Percentiles rank a stretch among this genome's conserved stretches.
phyloP scores from a whole-genome alignment of 2,888 invertebrate genomes.

The Hemithea aestivaria region DNA sequence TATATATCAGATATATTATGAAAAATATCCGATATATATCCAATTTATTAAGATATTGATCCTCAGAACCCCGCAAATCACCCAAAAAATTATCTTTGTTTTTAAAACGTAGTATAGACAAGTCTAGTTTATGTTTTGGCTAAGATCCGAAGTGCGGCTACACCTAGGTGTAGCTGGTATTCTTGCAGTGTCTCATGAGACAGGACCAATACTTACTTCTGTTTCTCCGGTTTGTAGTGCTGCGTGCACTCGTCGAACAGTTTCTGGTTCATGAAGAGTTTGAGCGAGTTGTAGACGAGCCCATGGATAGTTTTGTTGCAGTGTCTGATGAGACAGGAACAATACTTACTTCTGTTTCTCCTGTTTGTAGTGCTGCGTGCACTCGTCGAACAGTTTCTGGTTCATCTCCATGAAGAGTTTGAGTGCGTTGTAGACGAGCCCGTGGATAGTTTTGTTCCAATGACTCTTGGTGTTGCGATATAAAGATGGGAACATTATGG shows the following conservation, averaged over 20 bases:
- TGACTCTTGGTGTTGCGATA: slow-evolving; percentile 99
- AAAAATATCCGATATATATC: no score
- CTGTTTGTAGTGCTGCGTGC: slow-evolving; percentile 95
- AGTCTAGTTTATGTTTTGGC: no score
- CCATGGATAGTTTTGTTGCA: no score
- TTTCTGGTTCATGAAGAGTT: slow-evolving; percentile 99
- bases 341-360: slow-evolving; percentile 86
- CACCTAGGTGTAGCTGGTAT: no score
- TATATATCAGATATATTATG: no score
- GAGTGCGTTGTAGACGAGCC: slow-evolving; percentile 99
- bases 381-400: slow-evolving; percentile 99
- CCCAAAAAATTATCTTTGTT: no score
- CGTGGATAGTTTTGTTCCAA: slow-evolving; percentile 99
- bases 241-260: slow-evolving; percentile 99
- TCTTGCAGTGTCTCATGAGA: no score
- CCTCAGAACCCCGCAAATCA: no score
- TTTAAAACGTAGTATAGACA: no score
- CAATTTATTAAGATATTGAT: no score
- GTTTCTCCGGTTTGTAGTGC: slow-evolving; percentile 92
- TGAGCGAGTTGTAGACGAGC: slow-evolving; percentile 99
- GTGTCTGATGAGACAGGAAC: not conserved
- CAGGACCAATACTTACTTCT: slow-evolving; percentile 79
- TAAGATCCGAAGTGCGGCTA: no score
- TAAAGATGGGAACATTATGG: slow-evolving; percentile 99
- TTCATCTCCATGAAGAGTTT: slow-evolving; percentile 99